Conservation (phyloP, 2,888 invertebrate genomes). For the Cristatella mucedo region DNA sequence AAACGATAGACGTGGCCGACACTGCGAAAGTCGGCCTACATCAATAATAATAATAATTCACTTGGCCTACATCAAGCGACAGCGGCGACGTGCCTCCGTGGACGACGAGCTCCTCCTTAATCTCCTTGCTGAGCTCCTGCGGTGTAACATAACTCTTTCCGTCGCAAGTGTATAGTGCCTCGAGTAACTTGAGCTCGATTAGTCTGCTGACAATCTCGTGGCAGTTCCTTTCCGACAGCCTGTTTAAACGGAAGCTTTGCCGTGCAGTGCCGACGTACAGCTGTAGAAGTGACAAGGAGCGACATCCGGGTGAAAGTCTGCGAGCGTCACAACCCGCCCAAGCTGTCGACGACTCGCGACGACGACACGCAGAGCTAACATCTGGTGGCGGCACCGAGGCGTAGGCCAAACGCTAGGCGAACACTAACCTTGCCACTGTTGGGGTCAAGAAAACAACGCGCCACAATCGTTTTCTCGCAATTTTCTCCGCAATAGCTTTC, state of each 20-base stretch:
- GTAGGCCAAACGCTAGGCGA: too few relatives aligned
- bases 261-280: background rate
- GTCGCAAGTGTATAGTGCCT: slow-evolving; percentile 75
- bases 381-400: too few relatives aligned
- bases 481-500: too few relatives aligned
- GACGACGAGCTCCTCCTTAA: slow-evolving; percentile 71
- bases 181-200: slow-evolving; percentile 62
- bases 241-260: slow-evolving; percentile 37
- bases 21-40: too few relatives aligned
- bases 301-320: too few relatives aligned
- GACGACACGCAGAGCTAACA: too few relatives aligned
- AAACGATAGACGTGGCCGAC: too few relatives aligned
- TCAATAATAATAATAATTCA: background rate
- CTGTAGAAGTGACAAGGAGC: background rate
- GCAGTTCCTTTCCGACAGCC: slow-evolving; percentile 88
- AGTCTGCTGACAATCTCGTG: slow-evolving; percentile 82
- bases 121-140: slow-evolving; percentile 70
- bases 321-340: too few relatives aligned
- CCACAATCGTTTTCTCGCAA: too few relatives aligned
- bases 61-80: background rate
- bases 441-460: too few relatives aligned
- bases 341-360: too few relatives aligned
- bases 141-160: slow-evolving; percentile 94
- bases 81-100: slow-evolving; percentile 46
- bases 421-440: too few relatives aligned